Conservation (phyloP, 2,113 vertebrate species). For the Globicephala melas region DNA sequence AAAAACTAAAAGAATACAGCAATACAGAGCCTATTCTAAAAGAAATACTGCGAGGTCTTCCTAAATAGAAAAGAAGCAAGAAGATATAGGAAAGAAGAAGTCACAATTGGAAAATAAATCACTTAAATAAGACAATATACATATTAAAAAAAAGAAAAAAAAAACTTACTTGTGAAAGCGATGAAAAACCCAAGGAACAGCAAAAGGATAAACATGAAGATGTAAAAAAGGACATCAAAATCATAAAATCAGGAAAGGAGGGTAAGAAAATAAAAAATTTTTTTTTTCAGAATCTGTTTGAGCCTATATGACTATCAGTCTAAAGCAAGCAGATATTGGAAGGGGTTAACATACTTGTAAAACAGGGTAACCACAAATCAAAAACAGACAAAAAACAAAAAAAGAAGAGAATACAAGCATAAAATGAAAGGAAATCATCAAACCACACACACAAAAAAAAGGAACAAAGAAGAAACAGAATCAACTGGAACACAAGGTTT, state of each 20-base stretch:
- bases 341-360: too few relatives aligned
- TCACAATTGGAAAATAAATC: neutral
- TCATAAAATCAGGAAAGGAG: neutral
- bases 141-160: neutral
- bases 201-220: neutral
- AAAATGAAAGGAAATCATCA: neutral
- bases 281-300: too few relatives aligned
- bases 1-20: neutral
- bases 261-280: too few relatives aligned
- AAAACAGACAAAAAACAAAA: neutral
- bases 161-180: neutral
- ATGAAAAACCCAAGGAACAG: neutral
- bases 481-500: neutral
- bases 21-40: neutral
- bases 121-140: neutral
- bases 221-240: neutral
- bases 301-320: too few relatives aligned
- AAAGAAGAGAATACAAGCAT: neutral
- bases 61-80: neutral
- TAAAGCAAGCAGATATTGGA: too few relatives aligned
- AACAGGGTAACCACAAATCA: too few relatives aligned
- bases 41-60: neutral
- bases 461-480: neutral
- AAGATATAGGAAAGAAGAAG: neutral
- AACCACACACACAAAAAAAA: neutral